Percentiles rank a stretch among this genome's conserved stretches.
Evolutionary conservation across 2,888 invertebrate species (phyloP).

Genomic region (Ectemnius lituratus): DNA sequence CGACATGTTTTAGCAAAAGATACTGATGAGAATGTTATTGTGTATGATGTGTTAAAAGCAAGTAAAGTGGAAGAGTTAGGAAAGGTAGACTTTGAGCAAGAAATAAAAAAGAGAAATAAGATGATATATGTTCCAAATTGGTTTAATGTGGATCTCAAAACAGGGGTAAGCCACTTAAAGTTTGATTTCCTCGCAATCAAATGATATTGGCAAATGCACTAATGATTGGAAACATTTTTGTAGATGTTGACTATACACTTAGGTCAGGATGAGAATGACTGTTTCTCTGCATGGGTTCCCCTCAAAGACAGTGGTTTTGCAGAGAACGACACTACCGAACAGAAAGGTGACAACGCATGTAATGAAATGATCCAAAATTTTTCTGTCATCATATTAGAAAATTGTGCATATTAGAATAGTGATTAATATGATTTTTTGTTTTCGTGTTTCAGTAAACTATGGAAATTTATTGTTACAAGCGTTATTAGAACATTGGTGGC

Average conservation of each 20-base stretch:
- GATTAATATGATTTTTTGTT: conserved; percentile 9
- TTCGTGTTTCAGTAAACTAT: conserved; percentile 87
- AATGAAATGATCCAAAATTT: neutral
- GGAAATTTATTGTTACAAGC: conserved; percentile 96
- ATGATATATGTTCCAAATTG: conserved; percentile 98
- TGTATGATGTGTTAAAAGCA: conserved; percentile 95
- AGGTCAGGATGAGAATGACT: conserved; percentile 98
- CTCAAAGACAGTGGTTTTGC: conserved; percentile 95
- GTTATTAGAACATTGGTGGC: conserved; percentile 95
- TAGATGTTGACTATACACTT: conserved; percentile 98
- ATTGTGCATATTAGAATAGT: neutral
- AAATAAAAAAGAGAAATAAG: conserved; percentile 93
- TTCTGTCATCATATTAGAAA: neutral
- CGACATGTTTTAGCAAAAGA: conserved; percentile 97
- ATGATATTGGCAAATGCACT: neutral
- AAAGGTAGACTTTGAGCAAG: conserved; percentile 93
- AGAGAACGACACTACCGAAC: conserved; percentile 85
- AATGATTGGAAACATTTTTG: conserved; percentile 42
- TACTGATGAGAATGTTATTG: conserved; percentile 91
- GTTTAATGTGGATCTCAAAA: conserved; percentile 99
- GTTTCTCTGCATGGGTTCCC: conserved; percentile 99
- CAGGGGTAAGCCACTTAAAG: conserved; percentile 84
- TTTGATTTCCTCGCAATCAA: conserved; percentile 12
- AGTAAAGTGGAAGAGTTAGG: conserved; percentile 94
- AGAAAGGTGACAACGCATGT: conserved; percentile 80